Evolutionary conservation across 2,797 vertebrate species (phyloP).

Genomic region (Miichthys miiuy): DNA sequence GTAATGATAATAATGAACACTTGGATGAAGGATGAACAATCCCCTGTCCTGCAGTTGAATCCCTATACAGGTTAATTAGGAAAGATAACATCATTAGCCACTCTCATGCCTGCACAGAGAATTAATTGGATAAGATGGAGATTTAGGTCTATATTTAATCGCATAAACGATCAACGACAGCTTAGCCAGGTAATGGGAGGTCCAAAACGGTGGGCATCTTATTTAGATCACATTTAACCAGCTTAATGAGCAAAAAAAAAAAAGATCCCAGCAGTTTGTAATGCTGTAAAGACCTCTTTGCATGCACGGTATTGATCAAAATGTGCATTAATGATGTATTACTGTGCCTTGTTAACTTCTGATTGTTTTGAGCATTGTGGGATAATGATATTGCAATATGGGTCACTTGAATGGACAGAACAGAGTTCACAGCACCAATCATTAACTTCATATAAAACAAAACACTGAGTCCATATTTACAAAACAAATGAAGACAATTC

Average conservation of each 20-base stretch:
- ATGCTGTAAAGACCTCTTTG: constrained; percentile 40
- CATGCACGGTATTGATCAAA: constrained; percentile 45
- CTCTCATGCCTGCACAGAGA: constrained; percentile 85
- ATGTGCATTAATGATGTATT: constrained; percentile 57
- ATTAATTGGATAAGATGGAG: constrained; percentile 88
- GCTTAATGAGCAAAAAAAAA: constrained; percentile 73
- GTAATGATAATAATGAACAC: constrained; percentile 88
- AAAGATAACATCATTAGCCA: constrained; percentile 92
- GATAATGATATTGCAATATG: constrained; percentile 17
- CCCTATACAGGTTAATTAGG: constrained; percentile 91
- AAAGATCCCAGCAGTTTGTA: constrained; percentile 58
- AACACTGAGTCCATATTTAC: constrained; percentile 29
- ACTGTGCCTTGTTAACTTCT: constrained; percentile 59
- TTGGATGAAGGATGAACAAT: constrained; percentile 87
- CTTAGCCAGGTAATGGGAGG: constrained; percentile 75
- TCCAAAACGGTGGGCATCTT: constrained; percentile 81
- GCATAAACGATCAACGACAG: constrained; percentile 83
- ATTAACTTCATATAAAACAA: constrained; percentile 41
- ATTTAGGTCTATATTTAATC: constrained; percentile 88
- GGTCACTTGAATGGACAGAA: neutral
- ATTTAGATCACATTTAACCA: constrained; percentile 83
- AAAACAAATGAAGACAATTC: constrained; percentile 49
- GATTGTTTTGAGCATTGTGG: constrained; percentile 47
- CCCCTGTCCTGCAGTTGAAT: constrained; percentile 86
- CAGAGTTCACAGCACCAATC: constrained; percentile 10